Evolutionary conservation across 1,140 invertebrate species (phyloP).

Genomic region (Forficula auricularia): DNA sequence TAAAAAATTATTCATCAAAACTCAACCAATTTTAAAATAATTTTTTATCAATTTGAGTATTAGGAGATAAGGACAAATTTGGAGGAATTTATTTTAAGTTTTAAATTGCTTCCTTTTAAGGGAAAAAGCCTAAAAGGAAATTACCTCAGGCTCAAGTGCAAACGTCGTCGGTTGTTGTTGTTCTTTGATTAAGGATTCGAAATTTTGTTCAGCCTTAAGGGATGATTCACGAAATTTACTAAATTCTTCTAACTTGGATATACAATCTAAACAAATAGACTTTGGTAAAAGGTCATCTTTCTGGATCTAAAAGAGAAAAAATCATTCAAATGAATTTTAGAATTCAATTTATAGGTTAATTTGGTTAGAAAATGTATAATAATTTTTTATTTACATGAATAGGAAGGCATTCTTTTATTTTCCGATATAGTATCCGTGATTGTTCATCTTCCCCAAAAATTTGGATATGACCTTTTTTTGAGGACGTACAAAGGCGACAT

Average conservation of each 20-base stretch:
- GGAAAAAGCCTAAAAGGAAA: too few species aligned
- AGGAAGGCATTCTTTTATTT: conserved; percentile 9
- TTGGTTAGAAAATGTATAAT: neutral
- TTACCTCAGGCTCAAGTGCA: conserved; percentile 8
- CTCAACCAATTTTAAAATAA: too few species aligned
- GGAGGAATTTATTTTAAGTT: too few species aligned
- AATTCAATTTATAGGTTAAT: neutral
- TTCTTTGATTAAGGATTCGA: conserved; percentile 3
- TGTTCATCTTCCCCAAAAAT: conserved; percentile 8
- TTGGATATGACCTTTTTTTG: conserved; percentile 8
- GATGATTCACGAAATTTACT: conserved; percentile 3
- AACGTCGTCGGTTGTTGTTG: conserved; percentile 1
- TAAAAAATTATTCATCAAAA: too few species aligned
- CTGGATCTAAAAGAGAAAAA: conserved; percentile 5
- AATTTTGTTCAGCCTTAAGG: conserved; percentile 2
- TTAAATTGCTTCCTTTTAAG: too few species aligned
- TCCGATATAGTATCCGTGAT: neutral
- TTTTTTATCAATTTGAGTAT: too few species aligned
- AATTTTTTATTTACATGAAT: conserved; percentile 5
- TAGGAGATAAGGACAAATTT: too few species aligned
- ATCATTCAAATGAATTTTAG: neutral
- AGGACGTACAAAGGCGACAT: conserved; percentile 10
- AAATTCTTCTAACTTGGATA: conserved; percentile 5
- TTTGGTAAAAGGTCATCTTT: conserved; percentile 8
- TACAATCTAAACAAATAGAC: conserved; percentile 4